These are phyloP conservation scores for Percopsis transmontana DNA, from an alignment of 2,113 vertebrate species.

Conservation along the genomic window DNA sequence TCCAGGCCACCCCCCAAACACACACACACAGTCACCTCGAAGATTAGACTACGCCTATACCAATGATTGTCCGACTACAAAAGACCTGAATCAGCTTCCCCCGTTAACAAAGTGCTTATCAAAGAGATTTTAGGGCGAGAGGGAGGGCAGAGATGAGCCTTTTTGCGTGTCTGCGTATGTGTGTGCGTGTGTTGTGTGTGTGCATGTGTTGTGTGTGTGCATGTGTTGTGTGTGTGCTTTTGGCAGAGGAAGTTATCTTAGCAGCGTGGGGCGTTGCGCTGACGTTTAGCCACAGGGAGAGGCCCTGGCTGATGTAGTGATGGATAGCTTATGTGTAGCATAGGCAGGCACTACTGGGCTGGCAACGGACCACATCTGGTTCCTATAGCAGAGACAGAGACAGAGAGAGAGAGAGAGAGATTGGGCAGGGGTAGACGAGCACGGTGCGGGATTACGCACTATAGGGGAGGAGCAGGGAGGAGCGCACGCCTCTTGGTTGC, in stretches of 20 bases:
- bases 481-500: too few relatives aligned
- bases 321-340: not conserved
- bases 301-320: conserved; percentile 16
- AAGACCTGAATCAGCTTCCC: conserved; percentile 38
- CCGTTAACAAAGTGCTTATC: conserved; percentile 21
- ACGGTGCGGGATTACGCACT: too few relatives aligned
- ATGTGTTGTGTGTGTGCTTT: not conserved
- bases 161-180: not conserved
- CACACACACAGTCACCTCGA: conserved; percentile 3
- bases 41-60: not conserved
- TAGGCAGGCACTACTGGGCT: not conserved
- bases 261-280: conserved; percentile 23
- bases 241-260: not conserved
- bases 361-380: not conserved
- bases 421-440: not conserved
- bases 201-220: not conserved
- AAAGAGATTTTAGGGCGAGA: not conserved
- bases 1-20: conserved; percentile 7
- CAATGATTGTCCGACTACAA: not conserved
- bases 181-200: not conserved
- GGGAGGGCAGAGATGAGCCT: not conserved
- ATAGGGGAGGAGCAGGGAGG: not conserved
- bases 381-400: not conserved
- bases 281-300: not conserved
- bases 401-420: not conserved